Evolutionary conservation across 2,888 invertebrate species (phyloP).

Genomic region (Agonopterix arenella): DNA sequence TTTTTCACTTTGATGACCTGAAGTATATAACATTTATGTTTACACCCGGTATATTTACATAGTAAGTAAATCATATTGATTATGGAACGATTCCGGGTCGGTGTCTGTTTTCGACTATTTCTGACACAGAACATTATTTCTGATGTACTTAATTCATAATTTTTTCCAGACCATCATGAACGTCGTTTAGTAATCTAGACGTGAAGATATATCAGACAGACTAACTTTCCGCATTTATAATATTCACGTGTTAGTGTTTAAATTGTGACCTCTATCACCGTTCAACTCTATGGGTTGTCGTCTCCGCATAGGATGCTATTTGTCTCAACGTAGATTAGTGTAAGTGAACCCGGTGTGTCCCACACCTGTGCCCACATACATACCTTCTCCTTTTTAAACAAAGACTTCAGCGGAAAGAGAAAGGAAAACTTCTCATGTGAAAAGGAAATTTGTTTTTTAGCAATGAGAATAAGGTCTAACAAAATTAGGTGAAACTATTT

Average conservation of each 20-base stretch:
- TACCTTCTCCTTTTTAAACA: background rate
- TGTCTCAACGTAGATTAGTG: constrained; percentile 64
- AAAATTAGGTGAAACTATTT: no score
- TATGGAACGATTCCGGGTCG: no score
- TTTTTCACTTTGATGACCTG: no score
- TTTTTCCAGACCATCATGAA: background rate
- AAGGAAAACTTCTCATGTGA: no score
- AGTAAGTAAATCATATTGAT: no score
- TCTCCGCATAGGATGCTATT: constrained; percentile 44
- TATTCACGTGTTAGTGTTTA: background rate
- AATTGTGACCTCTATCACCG: background rate
- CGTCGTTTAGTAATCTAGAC: background rate
- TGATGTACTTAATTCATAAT: background rate
- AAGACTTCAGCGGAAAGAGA: no score
- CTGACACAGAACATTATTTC: no score
- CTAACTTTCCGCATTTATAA: background rate
- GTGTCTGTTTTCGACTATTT: background rate
- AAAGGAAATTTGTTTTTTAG: no score
- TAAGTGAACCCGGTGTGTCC: constrained; percentile 39
- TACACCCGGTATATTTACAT: no score
- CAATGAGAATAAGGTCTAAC: no score
- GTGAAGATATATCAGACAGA: background rate
- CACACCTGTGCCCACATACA: constrained; percentile 34
- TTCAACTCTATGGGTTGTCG: constrained; percentile 14
- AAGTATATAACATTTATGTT: no score